A percentile compares a stretch with the other conserved stretches of the same genome.
Conservation (phyloP, 2,113 vertebrate genomes). For the Lagopus muta region DNA sequence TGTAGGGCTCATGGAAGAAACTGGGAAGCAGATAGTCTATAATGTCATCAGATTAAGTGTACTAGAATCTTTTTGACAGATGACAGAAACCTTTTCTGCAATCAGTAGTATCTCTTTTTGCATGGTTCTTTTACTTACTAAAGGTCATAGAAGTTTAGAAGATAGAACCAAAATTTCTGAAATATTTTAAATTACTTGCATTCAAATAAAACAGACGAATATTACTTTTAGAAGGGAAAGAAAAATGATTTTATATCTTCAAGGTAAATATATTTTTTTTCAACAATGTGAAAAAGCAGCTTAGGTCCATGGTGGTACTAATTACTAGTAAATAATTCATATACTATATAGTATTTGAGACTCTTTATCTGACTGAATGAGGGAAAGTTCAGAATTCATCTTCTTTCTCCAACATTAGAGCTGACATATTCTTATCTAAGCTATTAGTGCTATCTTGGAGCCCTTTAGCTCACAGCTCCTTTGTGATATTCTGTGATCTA, state of each 20-base stretch:
- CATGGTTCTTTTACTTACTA: background rate
- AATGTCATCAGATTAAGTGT: background rate
- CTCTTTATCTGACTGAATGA: background rate
- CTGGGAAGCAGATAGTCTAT: background rate
- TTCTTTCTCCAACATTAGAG: background rate
- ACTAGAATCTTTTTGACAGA: background rate
- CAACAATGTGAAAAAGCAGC: background rate
- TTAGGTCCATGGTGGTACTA: background rate
- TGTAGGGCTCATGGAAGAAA: background rate
- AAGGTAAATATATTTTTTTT: background rate
- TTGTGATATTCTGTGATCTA: slow-evolving; percentile 29
- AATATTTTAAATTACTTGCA: background rate
- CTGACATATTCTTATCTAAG: background rate
- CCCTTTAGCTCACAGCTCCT: slow-evolving; percentile 25
- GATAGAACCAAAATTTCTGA: background rate
- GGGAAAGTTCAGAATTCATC: background rate
- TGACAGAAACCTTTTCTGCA: background rate
- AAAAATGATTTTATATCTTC: background rate
- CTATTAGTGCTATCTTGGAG: slow-evolving; percentile 5
- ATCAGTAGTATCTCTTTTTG: background rate
- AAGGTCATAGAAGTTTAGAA: background rate
- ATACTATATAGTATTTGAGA: background rate
- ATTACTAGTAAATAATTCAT: background rate
- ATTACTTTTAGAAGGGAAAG: background rate
- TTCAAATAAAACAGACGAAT: background rate